A percentile compares a stretch with the other conserved stretches of the same genome.
phyloP scores from a whole-genome alignment of 2,888 invertebrate genomes.

The Chrysodeixis includens region DNA sequence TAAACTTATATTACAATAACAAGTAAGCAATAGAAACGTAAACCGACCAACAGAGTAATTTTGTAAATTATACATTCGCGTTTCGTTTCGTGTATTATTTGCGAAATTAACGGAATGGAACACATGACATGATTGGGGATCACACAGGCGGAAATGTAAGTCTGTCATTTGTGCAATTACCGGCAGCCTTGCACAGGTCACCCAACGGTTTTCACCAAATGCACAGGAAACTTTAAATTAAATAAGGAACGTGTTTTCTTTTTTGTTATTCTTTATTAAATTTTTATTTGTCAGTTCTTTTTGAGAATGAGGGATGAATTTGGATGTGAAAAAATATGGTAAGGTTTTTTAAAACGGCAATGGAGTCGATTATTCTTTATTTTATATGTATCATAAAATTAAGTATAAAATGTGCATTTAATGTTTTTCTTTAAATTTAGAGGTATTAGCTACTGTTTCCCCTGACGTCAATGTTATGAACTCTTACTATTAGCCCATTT shows the following conservation, averaged over 20 bases:
- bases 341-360: not conserved
- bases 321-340: not conserved
- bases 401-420: too few relatives aligned
- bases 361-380: too few relatives aligned
- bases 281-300: not conserved
- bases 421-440: too few relatives aligned
- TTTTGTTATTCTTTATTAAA: constrained; percentile 3
- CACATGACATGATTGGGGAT: constrained; percentile 41
- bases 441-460: too few relatives aligned
- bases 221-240: constrained; percentile 37
- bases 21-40: constrained; percentile 27
- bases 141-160: constrained; percentile 52
- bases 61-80: constrained; percentile 38
- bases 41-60: constrained; percentile 25
- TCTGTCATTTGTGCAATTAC: constrained; percentile 61
- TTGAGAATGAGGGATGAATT: not conserved
- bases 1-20: constrained; percentile 18
- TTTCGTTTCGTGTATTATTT: constrained; percentile 48
- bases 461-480: too few relatives aligned
- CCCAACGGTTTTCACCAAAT: constrained; percentile 41
- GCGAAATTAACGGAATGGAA: constrained; percentile 52
- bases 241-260: constrained; percentile 13
- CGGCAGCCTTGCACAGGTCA: constrained; percentile 35
- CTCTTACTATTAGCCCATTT: too few relatives aligned
- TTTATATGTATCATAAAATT: too few relatives aligned